Percentiles rank a stretch among this genome's conserved stretches.
These are phyloP conservation scores for Notamacropus eugenii DNA, from an alignment of 2,797 vertebrate species.

Conservation along the genomic window DNA sequence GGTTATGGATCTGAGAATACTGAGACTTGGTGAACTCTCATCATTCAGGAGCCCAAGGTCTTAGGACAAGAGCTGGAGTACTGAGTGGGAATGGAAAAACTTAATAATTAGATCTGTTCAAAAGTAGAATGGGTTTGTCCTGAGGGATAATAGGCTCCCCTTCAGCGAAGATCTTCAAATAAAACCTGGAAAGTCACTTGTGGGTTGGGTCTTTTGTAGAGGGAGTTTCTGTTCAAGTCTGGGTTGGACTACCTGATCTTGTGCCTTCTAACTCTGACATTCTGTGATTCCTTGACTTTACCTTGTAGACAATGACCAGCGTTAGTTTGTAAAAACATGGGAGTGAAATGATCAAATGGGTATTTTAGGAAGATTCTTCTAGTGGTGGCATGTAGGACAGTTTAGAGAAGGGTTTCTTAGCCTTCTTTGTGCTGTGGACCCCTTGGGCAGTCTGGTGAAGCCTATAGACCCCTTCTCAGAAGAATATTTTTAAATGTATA, in stretches of 20 bases:
- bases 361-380: not conserved
- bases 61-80: not conserved
- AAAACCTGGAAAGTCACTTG: not conserved
- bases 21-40: not conserved
- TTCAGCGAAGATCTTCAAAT: not conserved
- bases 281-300: not conserved
- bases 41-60: not conserved
- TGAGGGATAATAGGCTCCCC: not conserved
- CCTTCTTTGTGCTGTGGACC: not conserved
- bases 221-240: not conserved
- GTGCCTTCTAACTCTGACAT: not conserved
- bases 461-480: not conserved
- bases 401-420: not conserved
- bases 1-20: not conserved
- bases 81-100: not conserved
- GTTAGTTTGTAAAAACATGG: not conserved
- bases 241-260: not conserved
- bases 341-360: not conserved
- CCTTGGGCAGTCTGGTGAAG: not conserved
- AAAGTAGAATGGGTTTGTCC: not conserved
- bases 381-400: not conserved
- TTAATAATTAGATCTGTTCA: not conserved
- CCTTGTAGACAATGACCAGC: not conserved
- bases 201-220: not conserved
- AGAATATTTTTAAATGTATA: not conserved